A percentile compares a stretch with the other conserved stretches of the same genome.
Evolutionary conservation across 53 echinoderm and acorn worm genomes (phyloP).

Genomic region (Holothuria scabra): DNA sequence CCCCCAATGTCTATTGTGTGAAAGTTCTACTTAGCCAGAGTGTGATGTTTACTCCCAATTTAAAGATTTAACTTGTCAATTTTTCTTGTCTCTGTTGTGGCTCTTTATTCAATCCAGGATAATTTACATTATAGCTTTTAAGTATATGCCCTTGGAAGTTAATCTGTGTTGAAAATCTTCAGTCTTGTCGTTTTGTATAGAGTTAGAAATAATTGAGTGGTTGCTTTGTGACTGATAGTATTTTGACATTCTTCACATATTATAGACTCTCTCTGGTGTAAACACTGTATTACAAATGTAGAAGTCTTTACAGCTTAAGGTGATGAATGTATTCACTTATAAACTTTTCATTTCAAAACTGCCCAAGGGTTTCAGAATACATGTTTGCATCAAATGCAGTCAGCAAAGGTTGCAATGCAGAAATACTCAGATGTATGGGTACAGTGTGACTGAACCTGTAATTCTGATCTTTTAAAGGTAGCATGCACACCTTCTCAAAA

Average conservation of each 20-base stretch:
- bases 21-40: neutral
- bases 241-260: constrained; percentile 37
- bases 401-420: too few relatives aligned
- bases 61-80: constrained; percentile 38
- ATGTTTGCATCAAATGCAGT: too few relatives aligned
- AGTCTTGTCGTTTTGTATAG: too few relatives aligned
- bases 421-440: too few relatives aligned
- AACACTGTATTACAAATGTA: constrained; percentile 7
- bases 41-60: constrained; percentile 29
- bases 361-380: too few relatives aligned
- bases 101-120: neutral
- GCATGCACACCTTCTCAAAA: too few relatives aligned
- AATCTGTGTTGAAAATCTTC: too few relatives aligned
- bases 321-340: too few relatives aligned
- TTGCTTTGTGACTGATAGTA: neutral
- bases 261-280: constrained; percentile 9
- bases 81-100: neutral
- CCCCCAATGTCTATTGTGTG: constrained; percentile 8
- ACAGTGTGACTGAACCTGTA: too few relatives aligned
- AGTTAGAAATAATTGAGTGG: too few relatives aligned
- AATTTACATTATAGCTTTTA: constrained; percentile 24
- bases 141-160: constrained; percentile 3
- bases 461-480: too few relatives aligned
- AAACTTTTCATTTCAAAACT: too few relatives aligned
- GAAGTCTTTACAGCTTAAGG: neutral